Evolutionary conservation across 1,140 invertebrate genomes (phyloP).

Genomic region (Drosophila pruinosa): DNA sequence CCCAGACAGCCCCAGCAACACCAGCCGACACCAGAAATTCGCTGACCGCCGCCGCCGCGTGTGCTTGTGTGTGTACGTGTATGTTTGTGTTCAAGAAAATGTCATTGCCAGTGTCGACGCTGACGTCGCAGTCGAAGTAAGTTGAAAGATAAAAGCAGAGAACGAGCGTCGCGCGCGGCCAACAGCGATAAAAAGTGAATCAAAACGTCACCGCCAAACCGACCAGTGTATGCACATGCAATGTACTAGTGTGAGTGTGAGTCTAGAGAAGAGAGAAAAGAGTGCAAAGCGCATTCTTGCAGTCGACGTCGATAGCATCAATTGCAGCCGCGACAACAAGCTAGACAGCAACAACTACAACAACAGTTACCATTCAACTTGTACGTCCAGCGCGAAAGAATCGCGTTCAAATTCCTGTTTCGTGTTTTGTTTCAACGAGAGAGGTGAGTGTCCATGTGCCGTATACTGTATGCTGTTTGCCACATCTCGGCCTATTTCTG

Average conservation of each 20-base stretch:
- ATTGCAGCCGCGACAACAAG: not conserved
- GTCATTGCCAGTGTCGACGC: constrained; percentile 48
- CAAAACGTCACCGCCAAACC: constrained; percentile 25
- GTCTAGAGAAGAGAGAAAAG: constrained; percentile 14
- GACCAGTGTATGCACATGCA: not conserved
- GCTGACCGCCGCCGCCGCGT: constrained; percentile 28
- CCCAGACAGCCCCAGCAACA: constrained; percentile 38
- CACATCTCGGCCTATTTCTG: constrained; percentile 27
- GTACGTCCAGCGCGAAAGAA: constrained; percentile 26
- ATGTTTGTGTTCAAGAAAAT: constrained; percentile 32
- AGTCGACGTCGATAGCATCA: not conserved
- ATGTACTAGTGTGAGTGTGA: not conserved
- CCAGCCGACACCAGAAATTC: constrained; percentile 37
- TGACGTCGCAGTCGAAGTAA: constrained; percentile 21
- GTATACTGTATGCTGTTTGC: constrained; percentile 8
- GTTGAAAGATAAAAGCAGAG: constrained; percentile 18
- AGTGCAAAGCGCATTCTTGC: constrained; percentile 24
- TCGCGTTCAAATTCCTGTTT: constrained; percentile 26
- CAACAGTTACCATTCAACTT: constrained; percentile 21
- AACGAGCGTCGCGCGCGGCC: constrained; percentile 23
- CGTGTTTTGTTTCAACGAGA: constrained; percentile 4
- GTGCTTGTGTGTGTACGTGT: constrained; percentile 20
- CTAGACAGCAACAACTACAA: constrained; percentile 1
- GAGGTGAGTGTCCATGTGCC: constrained; percentile 35
- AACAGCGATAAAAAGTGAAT: constrained; percentile 37